Base-by-base conservation (phyloP, 2,797 vertebrate genomes). In the Triplophysa yarkandensis region DNA sequence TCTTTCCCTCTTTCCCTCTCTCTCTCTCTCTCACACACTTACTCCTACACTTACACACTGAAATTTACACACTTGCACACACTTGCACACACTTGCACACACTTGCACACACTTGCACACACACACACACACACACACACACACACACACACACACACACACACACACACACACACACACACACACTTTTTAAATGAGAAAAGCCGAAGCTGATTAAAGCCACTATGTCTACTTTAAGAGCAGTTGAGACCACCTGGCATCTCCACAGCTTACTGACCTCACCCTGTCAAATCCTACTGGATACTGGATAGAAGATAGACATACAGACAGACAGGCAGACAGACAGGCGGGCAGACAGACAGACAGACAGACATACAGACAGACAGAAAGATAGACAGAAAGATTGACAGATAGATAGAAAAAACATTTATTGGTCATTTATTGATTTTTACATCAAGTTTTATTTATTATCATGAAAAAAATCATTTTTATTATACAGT, bases 181-280 rank as follows among this genome's bases (percentile, higher is more conserved):
- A n/a, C n/a, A n/a, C n/a, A n/a, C n/a, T n/a, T n/a, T 44, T 44
- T 44, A 44, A 44, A 44, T 44, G 16, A 44, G 43, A 44, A n/a
- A n/a, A 16, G 17, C 44, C 6, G n/a, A 46, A 7, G 44, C 44
- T n/a, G 17, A 17, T 46, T 17, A 46, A 74, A 82, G 39, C 54
- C 77, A 76, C 77, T 84, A 65, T 63, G 60, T 28, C 71, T 82
- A 75, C 80, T 86, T 68, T 80, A 77, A 67, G 48, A 32, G 65
- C 23, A 19, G 19, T 79, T 74, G 75, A 84, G 84, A 84, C 86
- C 84, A 86, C 80, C 87, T 87, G 87, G 84, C 84, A 79, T 82
- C 82, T 77, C 71, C 66, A 46, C 55, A 77, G n/a, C 21, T 39
- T 23, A 52, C 28, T 57, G 30, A 57, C 21, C 28, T 48, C 19